These are phyloP conservation scores for Myopa tessellatipennis DNA, from an alignment of 2,888 invertebrate genomes.

Conservation along the genomic window DNA sequence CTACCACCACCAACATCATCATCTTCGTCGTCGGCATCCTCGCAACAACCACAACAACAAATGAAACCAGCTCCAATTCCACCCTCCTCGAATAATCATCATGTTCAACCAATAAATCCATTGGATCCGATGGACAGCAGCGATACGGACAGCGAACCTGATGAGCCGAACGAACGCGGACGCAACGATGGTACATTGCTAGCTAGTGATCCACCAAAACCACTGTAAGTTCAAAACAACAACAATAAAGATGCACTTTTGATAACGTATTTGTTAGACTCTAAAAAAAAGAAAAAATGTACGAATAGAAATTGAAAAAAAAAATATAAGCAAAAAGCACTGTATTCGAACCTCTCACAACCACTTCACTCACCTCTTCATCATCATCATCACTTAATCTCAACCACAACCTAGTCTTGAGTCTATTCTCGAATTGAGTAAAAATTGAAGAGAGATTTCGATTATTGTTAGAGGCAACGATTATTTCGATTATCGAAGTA, in stretches of 20 bases:
- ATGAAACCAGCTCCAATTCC: constrained; percentile 61
- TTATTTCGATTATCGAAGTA: too few species aligned
- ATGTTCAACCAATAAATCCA: constrained; percentile 70
- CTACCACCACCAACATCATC: constrained; percentile 56
- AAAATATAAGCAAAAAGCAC: background rate
- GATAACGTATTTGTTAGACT: too few species aligned
- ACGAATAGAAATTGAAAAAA: constrained; percentile 18
- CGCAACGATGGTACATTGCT: constrained; percentile 94
- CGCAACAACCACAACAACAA: constrained; percentile 18
- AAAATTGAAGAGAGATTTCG: too few species aligned
- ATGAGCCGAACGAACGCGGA: constrained; percentile 81
- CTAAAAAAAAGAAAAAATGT: constrained; percentile 9
- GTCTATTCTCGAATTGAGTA: too few species aligned
- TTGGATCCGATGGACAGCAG: constrained; percentile 78
- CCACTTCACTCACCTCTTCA: background rate
- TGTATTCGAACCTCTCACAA: too few species aligned
- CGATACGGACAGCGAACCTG: constrained; percentile 85
- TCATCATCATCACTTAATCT: background rate
- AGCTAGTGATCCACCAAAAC: constrained; percentile 96
- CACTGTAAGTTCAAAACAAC: constrained; percentile 79
- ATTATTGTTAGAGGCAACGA: too few species aligned
- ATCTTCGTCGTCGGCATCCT: constrained; percentile 44
- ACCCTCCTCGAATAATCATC: constrained; percentile 67
- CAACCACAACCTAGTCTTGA: too few species aligned
- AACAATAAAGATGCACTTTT: background rate